Evolutionary conservation across 2,797 vertebrate genomes (phyloP), one percentile per base, ranked within the genome.

Genomic region (Neosilurus hyrtlii): DNA sequence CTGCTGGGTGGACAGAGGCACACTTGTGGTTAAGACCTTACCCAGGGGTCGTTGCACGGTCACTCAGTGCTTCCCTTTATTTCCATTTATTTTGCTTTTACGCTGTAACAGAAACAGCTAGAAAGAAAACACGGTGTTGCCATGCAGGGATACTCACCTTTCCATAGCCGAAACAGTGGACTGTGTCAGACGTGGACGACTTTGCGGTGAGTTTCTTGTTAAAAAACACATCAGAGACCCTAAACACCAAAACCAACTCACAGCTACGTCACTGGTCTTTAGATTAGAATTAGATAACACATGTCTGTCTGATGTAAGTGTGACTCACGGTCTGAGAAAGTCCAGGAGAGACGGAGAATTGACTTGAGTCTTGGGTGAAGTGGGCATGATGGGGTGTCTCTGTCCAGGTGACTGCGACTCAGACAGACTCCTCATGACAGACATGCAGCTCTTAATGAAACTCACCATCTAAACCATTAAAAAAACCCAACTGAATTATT

Each of bases 151-250:
- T 12, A 43, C 81, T 80, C 92, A 96, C 96, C 96, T 96, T 96
- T 84, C 96, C 96, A 90, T 94, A 97, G 59, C 96, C 96, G 86
- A 96, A 96, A 90, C 94, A 94, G 88, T 91, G 93, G 76, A 91
- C 89, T 81, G 90, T 91, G 88, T 88, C 91, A 80, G 87, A 85
- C 75, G 90, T 79, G 35, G 85, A 78, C 1, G 65, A 81, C 68
- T 82, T 90, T 68, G 51, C 22, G 65, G 75, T 78, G 6, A 49
- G 62, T 82, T 85, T 91, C 74, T 83, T 87, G 82, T 88, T 88
- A n/a, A 76, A 24, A 30, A 83, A 80, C 49, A 84, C 59, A 14
- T 84, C 88, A 71, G 77, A 81, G 35, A 73, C 85, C 65, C 88
- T 89, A 68, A 59, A 85, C 52, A 24, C 74, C 71, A 63, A 9